A percentile compares a stretch with the other conserved stretches of the same genome.
phyloP scores from a whole-genome alignment of 2,888 invertebrate species.

The Argynnis bischoffii region DNA sequence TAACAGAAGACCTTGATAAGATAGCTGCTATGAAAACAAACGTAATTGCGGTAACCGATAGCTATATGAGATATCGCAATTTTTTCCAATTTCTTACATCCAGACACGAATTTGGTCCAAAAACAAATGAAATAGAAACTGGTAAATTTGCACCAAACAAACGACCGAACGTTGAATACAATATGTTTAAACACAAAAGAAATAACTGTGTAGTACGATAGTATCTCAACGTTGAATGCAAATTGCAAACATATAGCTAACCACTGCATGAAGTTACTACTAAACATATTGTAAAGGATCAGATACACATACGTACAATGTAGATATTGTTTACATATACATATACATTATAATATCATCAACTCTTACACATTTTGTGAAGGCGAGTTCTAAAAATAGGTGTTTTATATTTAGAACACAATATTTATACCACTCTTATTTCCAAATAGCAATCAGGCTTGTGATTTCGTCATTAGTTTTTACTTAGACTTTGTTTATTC shows the following conservation, averaged over 20 bases:
- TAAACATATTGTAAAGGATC: neutral
- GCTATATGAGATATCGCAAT: neutral
- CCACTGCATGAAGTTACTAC: neutral
- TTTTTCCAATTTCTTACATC: neutral
- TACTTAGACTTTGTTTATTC: neutral
- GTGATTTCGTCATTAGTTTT: slow-evolving; percentile 1
- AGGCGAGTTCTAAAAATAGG: neutral
- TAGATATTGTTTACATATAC: no score
- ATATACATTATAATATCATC: no score
- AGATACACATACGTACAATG: no score
- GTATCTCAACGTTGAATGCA: slow-evolving; percentile 3
- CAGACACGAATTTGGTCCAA: neutral
- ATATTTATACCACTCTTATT: slow-evolving; percentile 2
- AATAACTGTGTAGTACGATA: neutral
- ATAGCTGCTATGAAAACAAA: slow-evolving; percentile 31
- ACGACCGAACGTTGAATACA: neutral
- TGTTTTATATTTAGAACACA: neutral
- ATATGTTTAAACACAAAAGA: slow-evolving; percentile 5
- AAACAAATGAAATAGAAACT: no score
- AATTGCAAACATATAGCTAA: neutral
- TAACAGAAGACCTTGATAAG: slow-evolving; percentile 27
- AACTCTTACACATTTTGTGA: neutral
- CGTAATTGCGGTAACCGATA: slow-evolving; percentile 20
- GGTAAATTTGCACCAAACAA: no score
- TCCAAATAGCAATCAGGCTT: neutral